Evolutionary conservation across 2,113 vertebrate species (phyloP).

Genomic region (Pelobates fuscus): DNA sequence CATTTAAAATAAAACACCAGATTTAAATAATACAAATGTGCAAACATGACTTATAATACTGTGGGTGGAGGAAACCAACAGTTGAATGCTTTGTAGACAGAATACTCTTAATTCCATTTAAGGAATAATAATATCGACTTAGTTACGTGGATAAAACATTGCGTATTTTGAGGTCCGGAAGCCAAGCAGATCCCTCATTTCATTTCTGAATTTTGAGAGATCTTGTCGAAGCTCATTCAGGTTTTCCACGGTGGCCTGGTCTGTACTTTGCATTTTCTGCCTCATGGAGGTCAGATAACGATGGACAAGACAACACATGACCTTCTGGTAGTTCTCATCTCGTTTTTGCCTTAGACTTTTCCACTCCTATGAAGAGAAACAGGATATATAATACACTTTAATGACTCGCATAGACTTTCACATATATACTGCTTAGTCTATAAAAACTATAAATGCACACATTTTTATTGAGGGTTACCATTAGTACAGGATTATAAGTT

Average conservation of each 20-base stretch:
- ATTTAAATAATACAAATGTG: no score
- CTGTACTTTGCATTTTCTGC: constrained; percentile 96
- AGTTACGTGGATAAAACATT: constrained; percentile 97
- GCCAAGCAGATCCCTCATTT: constrained; percentile 95
- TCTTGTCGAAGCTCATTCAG: constrained; percentile 96
- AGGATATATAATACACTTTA: no score
- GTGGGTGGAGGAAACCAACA: no score
- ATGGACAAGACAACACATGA: constrained; percentile 98
- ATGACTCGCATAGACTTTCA: no score
- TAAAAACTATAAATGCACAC: no score
- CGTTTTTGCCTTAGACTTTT: constrained; percentile 91
- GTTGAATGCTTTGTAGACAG: constrained; percentile 57
- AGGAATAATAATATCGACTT: constrained; percentile 42
- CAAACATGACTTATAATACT: no score
- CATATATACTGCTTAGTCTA: no score
- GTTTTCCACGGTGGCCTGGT: constrained; percentile 96
- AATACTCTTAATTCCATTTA: neutral
- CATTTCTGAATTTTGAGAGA: constrained; percentile 95
- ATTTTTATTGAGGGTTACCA: no score
- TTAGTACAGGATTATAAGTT: no score
- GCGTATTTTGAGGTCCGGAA: constrained; percentile 98
- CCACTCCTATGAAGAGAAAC: constrained; percentile 87
- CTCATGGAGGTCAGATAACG: constrained; percentile 95
- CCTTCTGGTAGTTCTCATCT: constrained; percentile 96
- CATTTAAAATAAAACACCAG: no score